Percentiles rank a stretch among this genome's conserved stretches.
These are phyloP conservation scores for Chaenocephalus aceratus DNA, from an alignment of 2,113 vertebrate genomes.

Conservation along the genomic window DNA sequence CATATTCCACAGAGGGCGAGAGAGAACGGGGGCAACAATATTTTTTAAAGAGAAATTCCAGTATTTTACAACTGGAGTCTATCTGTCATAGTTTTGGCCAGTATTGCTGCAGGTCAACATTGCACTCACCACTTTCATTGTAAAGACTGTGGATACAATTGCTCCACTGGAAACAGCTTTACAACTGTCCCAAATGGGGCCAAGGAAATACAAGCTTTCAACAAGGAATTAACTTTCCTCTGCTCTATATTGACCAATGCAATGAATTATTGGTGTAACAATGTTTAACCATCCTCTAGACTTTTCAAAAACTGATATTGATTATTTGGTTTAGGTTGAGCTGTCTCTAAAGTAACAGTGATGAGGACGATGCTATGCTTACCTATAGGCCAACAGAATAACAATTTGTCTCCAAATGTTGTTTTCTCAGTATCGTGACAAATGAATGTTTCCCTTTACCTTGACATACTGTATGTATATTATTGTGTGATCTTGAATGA, in stretches of 20 bases:
- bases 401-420: neutral
- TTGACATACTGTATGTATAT: neutral
- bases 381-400: neutral
- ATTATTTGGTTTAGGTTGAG: neutral
- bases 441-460: neutral
- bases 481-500: no score
- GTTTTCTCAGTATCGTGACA: neutral
- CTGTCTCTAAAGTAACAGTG: neutral
- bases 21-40: neutral
- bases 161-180: slow-evolving; percentile 39
- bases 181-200: slow-evolving; percentile 6
- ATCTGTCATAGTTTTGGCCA: slow-evolving; percentile 22
- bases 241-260: slow-evolving; percentile 10
- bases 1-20: no score
- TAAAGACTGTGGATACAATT: slow-evolving; percentile 32
- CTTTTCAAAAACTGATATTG: neutral
- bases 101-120: slow-evolving; percentile 13
- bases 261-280: neutral
- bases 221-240: slow-evolving; percentile 31
- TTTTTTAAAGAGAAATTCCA: slow-evolving; percentile 10
- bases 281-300: neutral
- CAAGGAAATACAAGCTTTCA: slow-evolving; percentile 38
- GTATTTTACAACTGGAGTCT: slow-evolving; percentile 31
- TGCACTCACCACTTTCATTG: slow-evolving; percentile 26
- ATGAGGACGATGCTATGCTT: neutral